Evolutionary conservation across 2,797 vertebrate species (phyloP).

Genomic region (Anguilla obscura): DNA sequence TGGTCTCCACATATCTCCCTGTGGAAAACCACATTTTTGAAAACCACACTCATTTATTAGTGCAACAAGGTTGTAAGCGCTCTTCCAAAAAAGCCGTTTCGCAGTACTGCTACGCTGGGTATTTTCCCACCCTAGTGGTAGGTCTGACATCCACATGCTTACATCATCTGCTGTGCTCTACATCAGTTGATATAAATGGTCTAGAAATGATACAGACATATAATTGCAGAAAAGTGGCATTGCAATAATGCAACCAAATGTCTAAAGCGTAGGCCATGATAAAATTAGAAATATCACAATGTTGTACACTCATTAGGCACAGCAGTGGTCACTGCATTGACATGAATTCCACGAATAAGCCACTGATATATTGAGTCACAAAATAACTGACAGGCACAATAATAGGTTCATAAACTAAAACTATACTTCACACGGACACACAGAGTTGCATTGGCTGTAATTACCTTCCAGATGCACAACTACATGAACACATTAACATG

Average conservation of each 20-base stretch:
- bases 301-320: background rate
- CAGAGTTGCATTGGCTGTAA: background rate
- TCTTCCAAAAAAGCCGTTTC: slow-evolving; percentile 50
- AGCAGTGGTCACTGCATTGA: background rate
- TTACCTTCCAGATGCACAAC: background rate
- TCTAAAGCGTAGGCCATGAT: background rate
- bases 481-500: background rate
- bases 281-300: background rate
- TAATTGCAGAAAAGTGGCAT: background rate
- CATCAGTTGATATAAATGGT: background rate
- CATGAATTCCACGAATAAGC: background rate
- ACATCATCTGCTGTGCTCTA: background rate
- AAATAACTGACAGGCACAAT: background rate
- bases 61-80: slow-evolving; percentile 59
- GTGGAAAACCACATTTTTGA: slow-evolving; percentile 47
- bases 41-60: slow-evolving; percentile 62
- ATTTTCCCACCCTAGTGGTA: slow-evolving; percentile 10
- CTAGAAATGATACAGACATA: background rate
- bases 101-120: background rate
- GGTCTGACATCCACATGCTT: background rate
- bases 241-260: background rate
- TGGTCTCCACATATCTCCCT: slow-evolving; percentile 54
- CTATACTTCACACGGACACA: background rate
- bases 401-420: background rate
- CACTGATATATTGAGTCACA: background rate